A percentile compares a stretch with the other conserved stretches of the same genome.
These are phyloP conservation scores for Rhizoglyphus robini DNA, from an alignment of 1,140 invertebrate genomes.

Conservation along the genomic window DNA sequence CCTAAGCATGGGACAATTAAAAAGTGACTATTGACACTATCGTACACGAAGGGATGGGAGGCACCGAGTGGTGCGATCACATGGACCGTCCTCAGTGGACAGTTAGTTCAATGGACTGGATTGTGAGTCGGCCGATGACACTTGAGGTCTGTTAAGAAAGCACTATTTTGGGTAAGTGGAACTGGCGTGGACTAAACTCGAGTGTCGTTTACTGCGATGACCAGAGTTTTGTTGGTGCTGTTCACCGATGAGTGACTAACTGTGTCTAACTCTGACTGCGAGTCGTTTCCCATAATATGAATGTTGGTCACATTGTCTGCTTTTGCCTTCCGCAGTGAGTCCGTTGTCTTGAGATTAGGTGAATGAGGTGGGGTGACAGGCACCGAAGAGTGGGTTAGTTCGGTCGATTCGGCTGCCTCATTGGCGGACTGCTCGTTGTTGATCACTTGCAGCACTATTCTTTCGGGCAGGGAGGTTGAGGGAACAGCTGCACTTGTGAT, in stretches of 20 bases:
- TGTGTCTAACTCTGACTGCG: too few species aligned
- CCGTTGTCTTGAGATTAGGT: not conserved
- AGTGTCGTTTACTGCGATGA: conserved; percentile 1
- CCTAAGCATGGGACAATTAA: too few species aligned
- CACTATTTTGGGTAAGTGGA: not conserved
- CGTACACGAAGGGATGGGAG: too few species aligned
- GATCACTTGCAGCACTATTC: not conserved
- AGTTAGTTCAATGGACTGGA: too few species aligned
- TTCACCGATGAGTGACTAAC: too few species aligned
- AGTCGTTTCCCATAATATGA: not conserved
- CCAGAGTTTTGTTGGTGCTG: not conserved
- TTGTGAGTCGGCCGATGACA: too few species aligned
- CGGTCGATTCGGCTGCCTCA: not conserved
- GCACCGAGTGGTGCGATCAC: too few species aligned
- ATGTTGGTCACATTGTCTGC: not conserved
- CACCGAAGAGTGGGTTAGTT: not conserved
- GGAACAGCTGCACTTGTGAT: not conserved
- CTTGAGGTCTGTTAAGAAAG: not conserved
- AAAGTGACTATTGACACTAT: too few species aligned
- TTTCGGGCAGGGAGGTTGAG: not conserved
- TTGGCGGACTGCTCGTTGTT: not conserved
- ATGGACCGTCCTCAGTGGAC: too few species aligned
- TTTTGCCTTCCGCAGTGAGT: too few species aligned
- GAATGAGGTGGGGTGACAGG: not conserved
- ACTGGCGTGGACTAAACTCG: not conserved